These are phyloP conservation scores for Hydrozoanthus tunicans DNA, from an alignment of 64 coral and sea anemone species.

Conservation along the genomic window DNA sequence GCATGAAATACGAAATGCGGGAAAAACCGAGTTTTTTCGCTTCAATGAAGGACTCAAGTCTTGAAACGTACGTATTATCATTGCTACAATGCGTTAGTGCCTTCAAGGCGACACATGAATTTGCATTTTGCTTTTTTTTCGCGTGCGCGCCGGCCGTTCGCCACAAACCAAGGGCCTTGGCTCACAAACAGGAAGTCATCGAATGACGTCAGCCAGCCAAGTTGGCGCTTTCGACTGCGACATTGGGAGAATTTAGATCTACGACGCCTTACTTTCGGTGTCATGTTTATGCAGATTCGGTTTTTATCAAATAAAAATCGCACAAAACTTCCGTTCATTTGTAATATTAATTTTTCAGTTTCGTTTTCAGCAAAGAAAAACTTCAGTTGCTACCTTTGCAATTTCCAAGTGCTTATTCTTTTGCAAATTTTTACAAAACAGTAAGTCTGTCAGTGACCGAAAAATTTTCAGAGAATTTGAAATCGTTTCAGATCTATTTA, in stretches of 20 bases:
- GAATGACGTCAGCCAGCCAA: slow-evolving; percentile 42
- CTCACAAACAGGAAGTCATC: slow-evolving; percentile 52
- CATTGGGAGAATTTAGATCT: slow-evolving; percentile 49
- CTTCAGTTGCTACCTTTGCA: background rate
- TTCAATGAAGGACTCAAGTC: background rate
- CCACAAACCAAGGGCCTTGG: slow-evolving; percentile 8
- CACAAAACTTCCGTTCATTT: background rate
- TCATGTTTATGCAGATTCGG: background rate
- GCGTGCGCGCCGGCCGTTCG: slow-evolving; percentile 1
- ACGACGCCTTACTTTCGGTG: background rate
- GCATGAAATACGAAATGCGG: background rate
- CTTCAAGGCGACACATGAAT: background rate
- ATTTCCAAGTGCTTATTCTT: too few relatives aligned
- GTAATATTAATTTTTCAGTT: background rate
- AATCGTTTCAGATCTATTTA: too few relatives aligned
- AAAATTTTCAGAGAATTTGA: too few relatives aligned
- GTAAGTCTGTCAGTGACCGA: too few relatives aligned
- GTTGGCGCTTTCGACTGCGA: slow-evolving; percentile 11
- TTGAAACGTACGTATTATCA: background rate
- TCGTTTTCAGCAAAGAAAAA: background rate
- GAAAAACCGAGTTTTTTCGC: background rate
- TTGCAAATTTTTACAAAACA: too few relatives aligned
- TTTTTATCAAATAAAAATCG: background rate
- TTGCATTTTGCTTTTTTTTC: background rate
- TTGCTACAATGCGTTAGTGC: background rate